Base-by-base conservation (phyloP, 2,888 invertebrate species). In the Ernsta delagoae region DNA sequence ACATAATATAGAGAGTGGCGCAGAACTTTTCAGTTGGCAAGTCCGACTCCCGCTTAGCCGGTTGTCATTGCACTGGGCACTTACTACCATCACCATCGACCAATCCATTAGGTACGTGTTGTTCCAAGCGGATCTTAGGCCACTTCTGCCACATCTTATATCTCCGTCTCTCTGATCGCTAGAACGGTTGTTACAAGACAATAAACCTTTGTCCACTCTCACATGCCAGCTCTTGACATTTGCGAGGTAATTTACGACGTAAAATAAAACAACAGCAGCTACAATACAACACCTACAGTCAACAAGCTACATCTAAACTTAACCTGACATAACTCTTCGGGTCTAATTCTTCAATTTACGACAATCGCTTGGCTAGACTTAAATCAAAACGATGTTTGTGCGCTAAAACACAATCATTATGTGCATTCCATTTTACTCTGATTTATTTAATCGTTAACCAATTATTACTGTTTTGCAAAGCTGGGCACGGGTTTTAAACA, bases 341-440 rank as follows among this genome's bases (percentile, higher is more conserved):
- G 31, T n/a, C 54, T 63, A 54, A 63, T 63, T 54, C 54, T 41
- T 31, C 39, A 63, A 63, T 63, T 63, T 63, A 63, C 54, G 63
- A 63, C n/a, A 54, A 54, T 31, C 31, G 24, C 9, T 24, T 7
- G 3, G 34, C 5, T 41, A 59, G 16, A 6, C 59, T 59, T 65
- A 43, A 64, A 64, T 56, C 56, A 56, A 64, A 64, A 43, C 54
- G 43, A 54, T 54, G 63, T 53, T 43, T 54, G 53, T 8, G 24
- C 24, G 24, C 24, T 7, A 24, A 4, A 24, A 24, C 53, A 53
- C 53, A 53, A n/a, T n/a, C 12, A n/a, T 45, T 45, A n/a, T 45
- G 45, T 45, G n/a, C 12, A 48, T 48, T 48, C 48, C n/a, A n/a
- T 31, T 48, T 12, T 12, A 48, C 48, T 12, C n/a, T 3, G 43